These are phyloP conservation scores for Aegypius monachus DNA, from an alignment of 2,113 vertebrate genomes.

Conservation along the genomic window DNA sequence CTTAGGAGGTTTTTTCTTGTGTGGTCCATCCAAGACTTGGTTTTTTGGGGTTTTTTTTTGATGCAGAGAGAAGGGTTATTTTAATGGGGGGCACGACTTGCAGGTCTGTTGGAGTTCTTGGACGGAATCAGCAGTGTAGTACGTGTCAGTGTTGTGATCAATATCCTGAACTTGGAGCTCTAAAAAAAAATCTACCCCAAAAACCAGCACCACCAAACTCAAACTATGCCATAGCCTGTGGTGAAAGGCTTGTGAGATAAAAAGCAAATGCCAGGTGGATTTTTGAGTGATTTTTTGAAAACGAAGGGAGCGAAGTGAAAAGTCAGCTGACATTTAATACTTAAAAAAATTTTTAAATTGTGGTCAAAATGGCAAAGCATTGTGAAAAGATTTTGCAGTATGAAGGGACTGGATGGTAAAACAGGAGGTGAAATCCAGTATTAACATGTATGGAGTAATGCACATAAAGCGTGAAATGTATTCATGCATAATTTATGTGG, in stretches of 20 bases:
- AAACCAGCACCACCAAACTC: not conserved
- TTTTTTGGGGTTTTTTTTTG: too few species aligned
- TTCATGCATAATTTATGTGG: not conserved
- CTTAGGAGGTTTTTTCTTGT: accelerated
- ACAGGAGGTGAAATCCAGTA: not conserved
- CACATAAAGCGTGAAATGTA: not conserved
- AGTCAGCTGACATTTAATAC: not conserved
- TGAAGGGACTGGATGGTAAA: not conserved
- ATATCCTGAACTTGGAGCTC: not conserved
- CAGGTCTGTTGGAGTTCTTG: not conserved
- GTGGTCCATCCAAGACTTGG: not conserved
- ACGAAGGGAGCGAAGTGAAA: not conserved
- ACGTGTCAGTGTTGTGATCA: not conserved
- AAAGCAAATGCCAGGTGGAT: not conserved
- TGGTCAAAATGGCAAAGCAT: not conserved
- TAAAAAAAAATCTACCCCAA: not conserved
- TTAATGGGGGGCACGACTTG: not conserved
- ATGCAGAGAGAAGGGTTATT: not conserved
- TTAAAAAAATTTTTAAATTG: not conserved
- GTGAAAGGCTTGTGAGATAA: not conserved
- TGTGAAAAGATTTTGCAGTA: not conserved
- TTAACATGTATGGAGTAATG: not conserved
- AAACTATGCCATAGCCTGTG: not conserved
- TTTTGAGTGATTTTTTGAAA: not conserved
- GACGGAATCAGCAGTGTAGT: not conserved